Percentiles rank a stretch among this genome's conserved stretches.
Conservation (phyloP, 2,888 invertebrate genomes). For the Steinernema carpocapsae region DNA sequence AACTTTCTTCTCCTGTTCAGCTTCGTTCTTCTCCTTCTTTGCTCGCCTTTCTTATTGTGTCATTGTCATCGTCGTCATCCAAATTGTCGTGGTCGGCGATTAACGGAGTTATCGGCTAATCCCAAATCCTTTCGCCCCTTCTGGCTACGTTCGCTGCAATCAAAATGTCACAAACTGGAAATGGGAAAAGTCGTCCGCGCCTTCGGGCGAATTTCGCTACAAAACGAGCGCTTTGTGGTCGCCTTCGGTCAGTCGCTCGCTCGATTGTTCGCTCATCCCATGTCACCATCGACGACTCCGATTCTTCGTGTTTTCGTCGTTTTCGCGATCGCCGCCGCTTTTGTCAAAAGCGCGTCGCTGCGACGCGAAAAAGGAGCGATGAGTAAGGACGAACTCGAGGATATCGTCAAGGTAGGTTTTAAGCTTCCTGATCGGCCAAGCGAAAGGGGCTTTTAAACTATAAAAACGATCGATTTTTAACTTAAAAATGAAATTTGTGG, state of each 20-base stretch:
- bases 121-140: not conserved
- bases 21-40: not conserved
- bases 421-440: too few relatives aligned
- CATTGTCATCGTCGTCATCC: not conserved
- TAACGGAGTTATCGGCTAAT: not conserved
- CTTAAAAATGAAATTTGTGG: not conserved
- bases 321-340: not conserved
- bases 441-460: not conserved
- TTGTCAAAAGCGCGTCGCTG: not conserved
- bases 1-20: not conserved
- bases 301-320: not conserved
- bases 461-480: too few relatives aligned
- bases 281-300: not conserved
- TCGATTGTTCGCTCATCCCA: too few relatives aligned
- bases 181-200: not conserved
- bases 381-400: conserved; percentile 14
- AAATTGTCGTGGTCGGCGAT: not conserved
- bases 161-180: not conserved
- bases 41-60: not conserved
- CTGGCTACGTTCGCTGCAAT: not conserved
- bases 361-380: conserved; percentile 13
- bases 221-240: not conserved
- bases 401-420: not conserved
- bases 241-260: not conserved
- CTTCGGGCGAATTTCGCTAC: conserved; percentile 1